Conservation (phyloP, 1,140 invertebrate species). For the Plectrocnemia conspersa region DNA sequence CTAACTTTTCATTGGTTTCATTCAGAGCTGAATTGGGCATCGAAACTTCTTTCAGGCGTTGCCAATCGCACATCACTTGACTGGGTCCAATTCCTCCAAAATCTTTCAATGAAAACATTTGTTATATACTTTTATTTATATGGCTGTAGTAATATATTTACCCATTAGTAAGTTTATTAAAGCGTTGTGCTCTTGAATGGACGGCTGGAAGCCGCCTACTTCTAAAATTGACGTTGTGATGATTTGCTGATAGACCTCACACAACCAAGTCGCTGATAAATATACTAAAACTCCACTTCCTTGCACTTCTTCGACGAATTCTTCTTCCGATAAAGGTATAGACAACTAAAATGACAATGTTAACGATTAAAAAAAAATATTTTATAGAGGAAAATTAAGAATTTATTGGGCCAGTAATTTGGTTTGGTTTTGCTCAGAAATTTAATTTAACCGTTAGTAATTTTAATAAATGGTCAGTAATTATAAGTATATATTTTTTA, state of each 20-base stretch:
- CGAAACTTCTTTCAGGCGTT: conserved; percentile 69
- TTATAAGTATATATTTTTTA: no score
- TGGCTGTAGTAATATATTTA: conserved; percentile 47
- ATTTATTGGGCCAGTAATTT: no score
- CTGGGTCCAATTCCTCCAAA: conserved; percentile 74
- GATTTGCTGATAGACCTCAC: conserved; percentile 84
- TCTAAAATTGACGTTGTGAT: conserved; percentile 71
- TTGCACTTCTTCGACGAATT: conserved; percentile 88
- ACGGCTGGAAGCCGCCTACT: conserved; percentile 59
- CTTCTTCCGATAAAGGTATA: conserved; percentile 62
- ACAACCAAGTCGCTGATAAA: conserved; percentile 85
- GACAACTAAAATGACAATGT: conserved; percentile 47
- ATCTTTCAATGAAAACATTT: conserved; percentile 56
- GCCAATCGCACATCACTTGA: conserved; percentile 80
- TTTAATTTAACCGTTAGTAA: no score
- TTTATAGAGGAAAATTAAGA: no score
- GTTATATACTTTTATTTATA: conserved; percentile 6
- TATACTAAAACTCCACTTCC: conserved; percentile 87
- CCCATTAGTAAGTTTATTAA: conserved; percentile 74
- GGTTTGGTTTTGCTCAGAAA: no score
- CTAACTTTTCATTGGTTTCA: conserved; percentile 49
- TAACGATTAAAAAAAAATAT: no score
- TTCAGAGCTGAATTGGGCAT: conserved; percentile 60
- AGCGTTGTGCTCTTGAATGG: conserved; percentile 57
- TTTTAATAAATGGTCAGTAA: no score